Base-by-base conservation (phyloP, 2,888 invertebrate genomes). In the Matsumyia berberina region DNA sequence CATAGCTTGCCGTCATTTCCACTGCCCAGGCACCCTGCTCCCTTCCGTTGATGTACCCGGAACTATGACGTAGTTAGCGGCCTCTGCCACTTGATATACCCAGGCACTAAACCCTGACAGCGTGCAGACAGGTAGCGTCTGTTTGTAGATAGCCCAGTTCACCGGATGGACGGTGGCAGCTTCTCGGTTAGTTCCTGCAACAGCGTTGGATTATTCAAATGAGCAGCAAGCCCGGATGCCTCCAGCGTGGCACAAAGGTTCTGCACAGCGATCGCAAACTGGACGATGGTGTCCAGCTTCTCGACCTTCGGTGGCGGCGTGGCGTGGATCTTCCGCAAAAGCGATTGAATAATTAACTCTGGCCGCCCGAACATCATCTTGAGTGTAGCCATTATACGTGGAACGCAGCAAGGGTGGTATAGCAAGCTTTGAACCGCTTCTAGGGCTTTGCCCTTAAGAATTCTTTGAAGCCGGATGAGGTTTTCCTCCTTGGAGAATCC, bases 131-230 rank as follows among this genome's bases (percentile, higher is more conserved):
- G 29, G 31, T 29, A 42, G 33, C 1, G 31, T 29, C 39, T 60
- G 60, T 11, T n/a, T 57, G 8, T 35, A 35, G 17, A 57, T 57
- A 3, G 37, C 17, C 60, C 15, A 60, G 11, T 60, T 60, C 6
- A 42, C 29, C 39, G 60, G 8, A 60, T 44, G 31, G 60, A 15
- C 29, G 29, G 42, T 31, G 58, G 39, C 24, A 58, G 12, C 39
- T 58, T 58, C 5, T 17, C 58, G 2, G 39, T 24, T 24, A 58
- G 7, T 24, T 31, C 51, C 29, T 58, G 58, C 37, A 58, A 24
- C 0, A 86, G 49, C 1, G 58, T 77, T 8, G 86, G 85, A 51
- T 85, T 86, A 9, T 51, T 67, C 7, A 85, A 4, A 37, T 70
- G 58, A 4, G 46, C 46, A 17, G 2, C 15, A 6, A 70, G 15